These are phyloP conservation scores for Oryzaephilus surinamensis DNA, from an alignment of 1,140 invertebrate species.

Conservation along the genomic window DNA sequence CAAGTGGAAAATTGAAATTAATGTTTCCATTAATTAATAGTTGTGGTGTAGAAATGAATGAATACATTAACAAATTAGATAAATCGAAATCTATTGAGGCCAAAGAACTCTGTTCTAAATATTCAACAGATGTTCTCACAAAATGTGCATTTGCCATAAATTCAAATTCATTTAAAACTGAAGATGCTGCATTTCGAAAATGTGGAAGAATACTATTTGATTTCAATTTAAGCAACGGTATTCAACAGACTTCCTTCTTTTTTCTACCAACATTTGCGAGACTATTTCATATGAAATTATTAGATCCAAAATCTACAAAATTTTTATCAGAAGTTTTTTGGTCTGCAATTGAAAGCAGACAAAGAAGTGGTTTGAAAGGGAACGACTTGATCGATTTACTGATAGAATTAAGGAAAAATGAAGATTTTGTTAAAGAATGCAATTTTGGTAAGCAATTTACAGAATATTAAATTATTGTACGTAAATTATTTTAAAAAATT, in stretches of 20 bases:
- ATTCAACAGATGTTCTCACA: constrained; percentile 40
- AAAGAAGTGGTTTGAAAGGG: constrained; percentile 4
- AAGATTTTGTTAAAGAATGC: constrained; percentile 4
- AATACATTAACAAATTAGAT: constrained; percentile 12
- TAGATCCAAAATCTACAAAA: constrained; percentile 6
- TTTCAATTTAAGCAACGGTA: constrained; percentile 7
- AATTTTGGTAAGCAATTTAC: no score
- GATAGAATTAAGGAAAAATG: constrained; percentile 5
- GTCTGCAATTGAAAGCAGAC: constrained; percentile 12
- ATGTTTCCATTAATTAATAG: constrained; percentile 29
- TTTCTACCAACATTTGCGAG: constrained; percentile 13
- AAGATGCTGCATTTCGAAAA: constrained; percentile 32
- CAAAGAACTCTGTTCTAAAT: constrained; percentile 28
- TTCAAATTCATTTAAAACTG: constrained; percentile 31
- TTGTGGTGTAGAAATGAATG: constrained; percentile 12
- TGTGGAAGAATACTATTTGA: constrained; percentile 14
- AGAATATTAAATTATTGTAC: no score
- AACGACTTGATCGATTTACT: no score
- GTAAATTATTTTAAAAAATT: constrained; percentile 19
- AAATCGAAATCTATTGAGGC: constrained; percentile 12
- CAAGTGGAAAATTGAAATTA: no score
- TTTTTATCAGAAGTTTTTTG: constrained; percentile 16
- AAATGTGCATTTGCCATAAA: constrained; percentile 39
- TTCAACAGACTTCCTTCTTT: constrained; percentile 16
- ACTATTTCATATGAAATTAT: constrained; percentile 14